Base-by-base conservation (phyloP, 2,113 vertebrate genomes). In the Triplophysa tibetana region DNA sequence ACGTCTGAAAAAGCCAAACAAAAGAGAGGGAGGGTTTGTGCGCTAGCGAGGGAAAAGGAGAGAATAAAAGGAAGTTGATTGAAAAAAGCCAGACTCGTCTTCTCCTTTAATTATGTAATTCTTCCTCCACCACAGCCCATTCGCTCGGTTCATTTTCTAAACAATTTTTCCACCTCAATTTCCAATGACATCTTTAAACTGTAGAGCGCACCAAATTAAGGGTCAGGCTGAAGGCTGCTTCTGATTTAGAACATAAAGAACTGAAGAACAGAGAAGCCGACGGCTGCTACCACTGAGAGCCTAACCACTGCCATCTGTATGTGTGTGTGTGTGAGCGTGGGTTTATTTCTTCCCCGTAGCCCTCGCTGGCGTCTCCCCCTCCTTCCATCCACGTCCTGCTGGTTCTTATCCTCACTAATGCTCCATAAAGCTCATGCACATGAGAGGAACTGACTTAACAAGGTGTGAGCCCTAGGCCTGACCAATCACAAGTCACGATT, bases 241-340 rank as follows among this genome's bases (percentile, higher is more conserved):
- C 90, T 89, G 89, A 91, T 93, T 91, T 87, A 88, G 85, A 88
- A 89, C 79, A 88, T 92, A 89, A 92, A 92, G 91, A 87, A 89
- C 85, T 4, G 81, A 91, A 90, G 90, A 90, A 85, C 85, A 90
- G 89, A 89, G 75, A 82, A 72, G n/a, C 70, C 87, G 83, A 80
- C 80, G 76, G 77, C 87, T 88, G 89, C 91, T 90, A 89, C 91
- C 89, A 85, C 88, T 61, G 80, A 85, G 85, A 88, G 74, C 79
- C 85, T 92, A 93, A 93, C 87, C 75, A 79, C 85, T 92, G 89
- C 92, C 91, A 93, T 92, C 85, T 93, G 92, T 89, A 74, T 48
- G 73, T 88, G 85, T 88, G 85, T 91, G 69, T 26, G 43, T 45
- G 43, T 11, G 69, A 17, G 26, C 89, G 85, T 93, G 91, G 86